Conservation (phyloP, 2,797 vertebrate species). For the Acanthurus tractus region DNA sequence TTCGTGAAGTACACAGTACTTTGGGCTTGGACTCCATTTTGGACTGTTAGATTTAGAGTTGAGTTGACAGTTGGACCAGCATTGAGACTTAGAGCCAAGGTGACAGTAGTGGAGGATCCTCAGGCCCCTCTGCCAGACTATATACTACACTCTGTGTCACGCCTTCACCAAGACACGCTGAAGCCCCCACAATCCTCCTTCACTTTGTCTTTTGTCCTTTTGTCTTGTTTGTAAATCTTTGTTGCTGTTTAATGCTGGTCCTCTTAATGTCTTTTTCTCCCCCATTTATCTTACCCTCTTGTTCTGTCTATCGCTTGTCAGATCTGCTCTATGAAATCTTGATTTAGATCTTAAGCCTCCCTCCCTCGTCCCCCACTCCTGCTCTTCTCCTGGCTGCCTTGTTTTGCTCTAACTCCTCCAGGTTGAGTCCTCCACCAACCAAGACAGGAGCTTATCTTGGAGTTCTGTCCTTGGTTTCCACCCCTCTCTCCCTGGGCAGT, state of each 20-base stretch:
- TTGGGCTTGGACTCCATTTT: conserved; percentile 66
- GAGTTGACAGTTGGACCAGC: conserved; percentile 79
- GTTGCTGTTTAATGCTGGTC: conserved; percentile 39
- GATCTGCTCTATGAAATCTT: conserved; percentile 41
- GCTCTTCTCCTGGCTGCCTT: conserved; percentile 31
- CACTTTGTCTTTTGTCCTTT: conserved; percentile 61
- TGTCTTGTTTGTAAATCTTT: conserved; percentile 47
- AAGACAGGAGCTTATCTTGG: conserved; percentile 68
- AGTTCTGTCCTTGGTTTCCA: conserved; percentile 75
- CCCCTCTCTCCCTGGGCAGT: conserved; percentile 74
- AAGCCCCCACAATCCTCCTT: conserved; percentile 51
- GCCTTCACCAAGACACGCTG: conserved; percentile 58
- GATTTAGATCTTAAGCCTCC: conserved; percentile 38
- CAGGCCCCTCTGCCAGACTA: conserved; percentile 79
- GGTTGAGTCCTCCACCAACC: conserved; percentile 54
- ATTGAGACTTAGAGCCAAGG: conserved; percentile 78
- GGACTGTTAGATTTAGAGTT: conserved; percentile 76
- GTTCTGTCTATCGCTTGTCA: conserved; percentile 37
- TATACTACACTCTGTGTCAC: conserved; percentile 69
- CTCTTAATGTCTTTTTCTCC: conserved; percentile 46
- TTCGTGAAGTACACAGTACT: conserved; percentile 36
- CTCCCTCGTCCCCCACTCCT: conserved; percentile 14
- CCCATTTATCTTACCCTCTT: conserved; percentile 29
- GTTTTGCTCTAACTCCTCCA: conserved; percentile 49
- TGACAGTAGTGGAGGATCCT: conserved; percentile 84